A percentile compares a stretch with the other conserved stretches of the same genome.
phyloP scores from a whole-genome alignment of 2,113 vertebrate genomes.

The Pedetes capensis region DNA sequence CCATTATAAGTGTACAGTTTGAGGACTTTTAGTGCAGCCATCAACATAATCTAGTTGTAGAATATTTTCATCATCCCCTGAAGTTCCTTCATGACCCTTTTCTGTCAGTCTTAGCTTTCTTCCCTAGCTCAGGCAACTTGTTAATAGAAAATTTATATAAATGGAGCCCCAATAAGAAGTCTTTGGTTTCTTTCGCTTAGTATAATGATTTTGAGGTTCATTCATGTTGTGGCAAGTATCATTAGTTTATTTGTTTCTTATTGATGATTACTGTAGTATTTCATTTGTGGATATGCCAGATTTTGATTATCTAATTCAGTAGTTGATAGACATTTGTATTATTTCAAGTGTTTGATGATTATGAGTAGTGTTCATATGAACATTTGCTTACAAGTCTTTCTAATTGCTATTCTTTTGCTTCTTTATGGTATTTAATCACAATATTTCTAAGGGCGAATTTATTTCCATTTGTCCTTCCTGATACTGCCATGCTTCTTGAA shows the following conservation, averaged over 20 bases:
- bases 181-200: background rate
- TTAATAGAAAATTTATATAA: background rate
- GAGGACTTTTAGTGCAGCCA: background rate
- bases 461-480: background rate
- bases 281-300: background rate
- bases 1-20: background rate
- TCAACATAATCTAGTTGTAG: background rate
- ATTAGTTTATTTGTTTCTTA: background rate
- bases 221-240: background rate
- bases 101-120: background rate
- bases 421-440: background rate
- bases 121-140: background rate
- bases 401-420: background rate
- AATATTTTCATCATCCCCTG: background rate
- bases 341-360: background rate
- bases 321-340: background rate
- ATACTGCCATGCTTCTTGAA: background rate
- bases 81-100: background rate
- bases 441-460: background rate
- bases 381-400: background rate
- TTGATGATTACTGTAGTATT: background rate
- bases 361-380: background rate
- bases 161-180: background rate
- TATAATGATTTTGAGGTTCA: background rate
- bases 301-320: background rate